Evolutionary conservation across 2,888 invertebrate genomes (phyloP).

Genomic region (Coelopa pilipes): DNA sequence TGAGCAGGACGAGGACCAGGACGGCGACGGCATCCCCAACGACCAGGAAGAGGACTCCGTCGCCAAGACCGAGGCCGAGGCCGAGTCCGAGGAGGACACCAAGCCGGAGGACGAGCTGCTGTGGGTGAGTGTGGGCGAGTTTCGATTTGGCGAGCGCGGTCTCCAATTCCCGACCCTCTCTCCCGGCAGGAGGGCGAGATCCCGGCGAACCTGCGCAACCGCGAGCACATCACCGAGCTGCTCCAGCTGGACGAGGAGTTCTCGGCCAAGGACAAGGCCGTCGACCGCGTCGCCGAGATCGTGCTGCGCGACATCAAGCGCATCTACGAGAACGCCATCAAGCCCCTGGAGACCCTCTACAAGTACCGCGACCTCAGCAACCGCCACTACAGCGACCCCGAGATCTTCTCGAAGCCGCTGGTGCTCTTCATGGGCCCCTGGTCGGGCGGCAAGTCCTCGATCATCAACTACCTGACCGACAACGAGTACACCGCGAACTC

Average conservation of each 20-base stretch:
- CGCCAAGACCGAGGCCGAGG: constrained; percentile 48
- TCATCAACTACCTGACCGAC: constrained; percentile 90
- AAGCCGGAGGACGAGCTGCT: constrained; percentile 74
- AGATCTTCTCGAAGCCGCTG: constrained; percentile 93
- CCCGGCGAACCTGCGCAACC: constrained; percentile 80
- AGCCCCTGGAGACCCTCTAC: constrained; percentile 89
- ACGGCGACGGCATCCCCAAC: constrained; percentile 56
- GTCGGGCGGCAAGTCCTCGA: constrained; percentile 95
- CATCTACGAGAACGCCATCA: constrained; percentile 86
- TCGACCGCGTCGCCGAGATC: constrained; percentile 79
- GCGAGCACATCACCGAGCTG: constrained; percentile 83
- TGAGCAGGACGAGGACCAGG: constrained; percentile 51
- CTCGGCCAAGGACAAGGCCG: constrained; percentile 75
- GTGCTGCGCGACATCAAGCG: constrained; percentile 86
- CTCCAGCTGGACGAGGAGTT: constrained; percentile 83
- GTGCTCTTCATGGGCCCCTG: constrained; percentile 95
- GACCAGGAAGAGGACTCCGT: constrained; percentile 66
- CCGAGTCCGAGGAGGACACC: constrained; percentile 66
- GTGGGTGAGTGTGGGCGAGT: constrained; percentile 66
- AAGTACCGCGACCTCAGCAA: constrained; percentile 93
- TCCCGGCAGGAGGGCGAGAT: constrained; percentile 72
- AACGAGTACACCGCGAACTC: constrained; percentile 86
- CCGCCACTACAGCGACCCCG: constrained; percentile 91
- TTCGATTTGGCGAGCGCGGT: background rate
- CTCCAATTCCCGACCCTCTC: background rate